These are phyloP conservation scores for Cyprinodon diabolis DNA, from an alignment of 2,797 vertebrate genomes.

Conservation along the genomic window DNA sequence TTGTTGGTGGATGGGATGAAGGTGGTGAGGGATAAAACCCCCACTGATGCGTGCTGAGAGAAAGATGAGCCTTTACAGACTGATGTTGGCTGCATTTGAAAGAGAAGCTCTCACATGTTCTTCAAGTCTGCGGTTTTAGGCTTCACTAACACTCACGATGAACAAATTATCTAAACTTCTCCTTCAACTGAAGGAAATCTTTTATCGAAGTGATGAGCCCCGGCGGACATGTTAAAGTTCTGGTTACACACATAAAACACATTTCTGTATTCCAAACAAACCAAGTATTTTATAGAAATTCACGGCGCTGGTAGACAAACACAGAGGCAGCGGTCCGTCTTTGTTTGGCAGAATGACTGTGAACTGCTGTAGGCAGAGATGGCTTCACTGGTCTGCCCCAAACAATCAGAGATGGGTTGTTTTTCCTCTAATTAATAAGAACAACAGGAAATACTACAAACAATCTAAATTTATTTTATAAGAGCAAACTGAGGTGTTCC, in stretches of 20 bases:
- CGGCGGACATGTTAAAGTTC: slow-evolving; percentile 35
- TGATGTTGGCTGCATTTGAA: slow-evolving; percentile 69
- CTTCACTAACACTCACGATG: slow-evolving; percentile 61
- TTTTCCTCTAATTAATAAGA: neutral
- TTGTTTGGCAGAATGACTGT: neutral
- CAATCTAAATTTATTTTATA: neutral
- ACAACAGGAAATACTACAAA: neutral
- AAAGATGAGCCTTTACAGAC: slow-evolving; percentile 51
- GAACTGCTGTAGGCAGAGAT: neutral
- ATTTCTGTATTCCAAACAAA: slow-evolving; percentile 23
- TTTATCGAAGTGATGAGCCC: slow-evolving; percentile 53
- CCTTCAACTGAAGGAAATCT: slow-evolving; percentile 64
- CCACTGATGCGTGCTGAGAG: slow-evolving; percentile 20
- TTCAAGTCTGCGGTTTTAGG: slow-evolving; percentile 70
- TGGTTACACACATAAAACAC: slow-evolving; percentile 24
- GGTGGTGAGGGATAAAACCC: slow-evolving; percentile 49
- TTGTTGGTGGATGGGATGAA: slow-evolving; percentile 42
- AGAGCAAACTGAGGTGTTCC: neutral
- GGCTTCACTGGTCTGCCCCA: neutral
- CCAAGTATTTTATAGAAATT: slow-evolving; percentile 35
- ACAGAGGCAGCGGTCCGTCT: neutral
- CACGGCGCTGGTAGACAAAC: neutral
- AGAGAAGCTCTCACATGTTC: slow-evolving; percentile 59
- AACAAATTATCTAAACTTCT: slow-evolving; percentile 60
- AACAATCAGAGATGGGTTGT: neutral